Base-by-base conservation (phyloP, 2,888 invertebrate genomes). In the Drosophila parthenogenetica region DNA sequence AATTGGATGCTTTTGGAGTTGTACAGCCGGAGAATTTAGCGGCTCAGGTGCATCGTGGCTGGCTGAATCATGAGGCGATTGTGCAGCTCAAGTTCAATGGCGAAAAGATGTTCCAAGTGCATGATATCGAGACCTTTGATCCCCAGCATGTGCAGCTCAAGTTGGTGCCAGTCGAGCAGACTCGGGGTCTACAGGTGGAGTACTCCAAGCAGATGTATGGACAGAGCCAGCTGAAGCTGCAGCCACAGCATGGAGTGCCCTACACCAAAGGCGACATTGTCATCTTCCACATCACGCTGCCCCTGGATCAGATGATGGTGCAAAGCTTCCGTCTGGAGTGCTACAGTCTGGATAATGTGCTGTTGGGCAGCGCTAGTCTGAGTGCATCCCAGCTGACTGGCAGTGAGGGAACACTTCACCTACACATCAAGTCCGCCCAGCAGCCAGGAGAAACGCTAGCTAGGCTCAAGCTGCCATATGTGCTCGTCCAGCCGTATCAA, bases 341-440 rank as follows among this genome's bases (percentile, higher is more conserved):
- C 57, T 86, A 91, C 29, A 84, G 76, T n/a, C 57, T 80, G 25
- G 57, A 72, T 16, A 74, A 89, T 5, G 69, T 82, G 32, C 96
- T 97, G 91, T 94, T 98, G 58, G 98, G 98, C 7, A 97, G 96
- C 90, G 96, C 96, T 87, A 96, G 96, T 91, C 94, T 98, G 72
- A 93, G 97, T 75, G 97, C 97, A 1, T 94, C 95, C 71, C 95
- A 95, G 87, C 93, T 97, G 73, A 95, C 94, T 71, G 94, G 95
- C 50, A 96, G 97, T 57, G 95, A 95, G 86, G 97, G 97, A 3
- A 93, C 93, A 32, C 92, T 96, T 10, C 95, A 96, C 70, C 93
- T 97, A 48, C 77, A 97, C 96, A 57, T 96, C 96, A 64, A 96
- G 95, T 65, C 94, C 92, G 81, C 96, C 3, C 51, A 50, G 13